Evolutionary conservation across 1,140 invertebrate species (phyloP).

Genomic region (Bombus breviceps): DNA sequence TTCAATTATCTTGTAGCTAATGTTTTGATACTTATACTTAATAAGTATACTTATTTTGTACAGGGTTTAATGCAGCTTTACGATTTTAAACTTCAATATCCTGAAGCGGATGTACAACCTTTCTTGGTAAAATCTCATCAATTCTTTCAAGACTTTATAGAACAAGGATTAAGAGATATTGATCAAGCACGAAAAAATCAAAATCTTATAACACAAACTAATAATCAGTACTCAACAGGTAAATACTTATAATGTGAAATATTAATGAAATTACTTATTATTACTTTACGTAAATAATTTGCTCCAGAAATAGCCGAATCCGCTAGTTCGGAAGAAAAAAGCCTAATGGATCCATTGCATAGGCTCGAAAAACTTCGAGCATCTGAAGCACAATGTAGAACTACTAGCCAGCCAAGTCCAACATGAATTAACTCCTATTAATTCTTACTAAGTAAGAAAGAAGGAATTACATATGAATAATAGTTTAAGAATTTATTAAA

Average conservation of each 20-base stretch:
- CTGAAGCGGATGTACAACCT: slow-evolving; percentile 93
- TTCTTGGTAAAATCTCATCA: slow-evolving; percentile 94
- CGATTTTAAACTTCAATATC: slow-evolving; percentile 94
- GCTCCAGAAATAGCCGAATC: slow-evolving; percentile 59
- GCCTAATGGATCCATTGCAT: slow-evolving; percentile 76
- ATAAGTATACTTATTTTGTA: slow-evolving; percentile 16
- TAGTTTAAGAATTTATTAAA: background rate
- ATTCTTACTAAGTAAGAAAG: slow-evolving; percentile 30
- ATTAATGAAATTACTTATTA: slow-evolving; percentile 6
- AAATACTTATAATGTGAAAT: slow-evolving; percentile 39
- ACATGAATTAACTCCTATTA: slow-evolving; percentile 62
- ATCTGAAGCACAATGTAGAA: slow-evolving; percentile 77
- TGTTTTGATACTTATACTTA: background rate
- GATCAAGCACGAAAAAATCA: slow-evolving; percentile 85
- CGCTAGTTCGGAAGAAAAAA: slow-evolving; percentile 70
- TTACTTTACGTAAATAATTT: slow-evolving; percentile 26
- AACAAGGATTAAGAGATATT: slow-evolving; percentile 92
- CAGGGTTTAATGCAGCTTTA: slow-evolving; percentile 93
- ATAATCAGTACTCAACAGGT: slow-evolving; percentile 75
- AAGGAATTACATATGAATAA: background rate
- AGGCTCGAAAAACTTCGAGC: slow-evolving; percentile 79
- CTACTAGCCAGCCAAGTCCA: slow-evolving; percentile 73
- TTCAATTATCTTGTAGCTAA: slow-evolving; percentile 16
- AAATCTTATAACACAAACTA: slow-evolving; percentile 72
- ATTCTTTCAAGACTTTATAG: slow-evolving; percentile 96